A percentile compares a stretch with the other conserved stretches of the same genome.
These are phyloP conservation scores for Phasianus colchicus DNA, from an alignment of 2,113 vertebrate genomes.

Conservation along the genomic window DNA sequence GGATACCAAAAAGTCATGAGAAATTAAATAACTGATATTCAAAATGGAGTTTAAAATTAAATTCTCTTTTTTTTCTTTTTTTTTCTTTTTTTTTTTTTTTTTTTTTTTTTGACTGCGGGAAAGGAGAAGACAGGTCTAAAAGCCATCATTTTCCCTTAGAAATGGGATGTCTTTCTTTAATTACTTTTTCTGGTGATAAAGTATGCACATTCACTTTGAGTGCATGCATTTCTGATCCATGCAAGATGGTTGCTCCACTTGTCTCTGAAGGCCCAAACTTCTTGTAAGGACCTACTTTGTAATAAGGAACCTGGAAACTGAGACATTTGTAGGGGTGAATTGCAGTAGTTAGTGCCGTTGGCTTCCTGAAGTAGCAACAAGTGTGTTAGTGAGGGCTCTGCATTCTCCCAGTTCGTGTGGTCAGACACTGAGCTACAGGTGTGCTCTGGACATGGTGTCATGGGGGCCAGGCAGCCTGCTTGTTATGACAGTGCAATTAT, in stretches of 20 bases:
- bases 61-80: not conserved
- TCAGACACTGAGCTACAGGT: not conserved
- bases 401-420: not conserved
- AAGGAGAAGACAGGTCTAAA: not conserved
- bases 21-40: not conserved
- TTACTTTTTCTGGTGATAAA: not conserved
- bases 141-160: not conserved
- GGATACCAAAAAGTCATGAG: not conserved
- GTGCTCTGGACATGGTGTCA: constrained; percentile 35
- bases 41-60: not conserved
- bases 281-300: not conserved
- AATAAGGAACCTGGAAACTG: not conserved
- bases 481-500: constrained; percentile 47
- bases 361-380: constrained; percentile 1
- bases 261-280: not conserved
- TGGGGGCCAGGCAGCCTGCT: constrained; percentile 1
- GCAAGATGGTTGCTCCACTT: not conserved
- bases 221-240: not conserved
- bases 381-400: not conserved
- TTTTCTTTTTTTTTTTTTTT: not conserved
- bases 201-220: not conserved
- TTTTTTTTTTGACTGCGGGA: not conserved
- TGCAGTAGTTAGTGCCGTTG: not conserved
- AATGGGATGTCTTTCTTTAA: not conserved
- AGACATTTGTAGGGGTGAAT: not conserved